phyloP scores from a whole-genome alignment of 2,797 vertebrate species.

The Poeciliopsis presidionis region DNA sequence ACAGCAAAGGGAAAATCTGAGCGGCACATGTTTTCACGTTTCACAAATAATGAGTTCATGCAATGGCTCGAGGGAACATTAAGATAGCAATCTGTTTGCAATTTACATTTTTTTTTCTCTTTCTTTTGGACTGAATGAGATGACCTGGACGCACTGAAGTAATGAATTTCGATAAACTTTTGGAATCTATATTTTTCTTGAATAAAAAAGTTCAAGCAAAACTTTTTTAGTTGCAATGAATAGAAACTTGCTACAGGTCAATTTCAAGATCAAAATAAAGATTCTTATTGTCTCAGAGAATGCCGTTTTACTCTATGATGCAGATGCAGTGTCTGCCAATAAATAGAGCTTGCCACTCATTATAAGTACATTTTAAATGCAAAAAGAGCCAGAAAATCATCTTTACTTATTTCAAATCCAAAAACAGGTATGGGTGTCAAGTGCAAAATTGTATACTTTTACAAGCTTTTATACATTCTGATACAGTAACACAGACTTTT shows the following conservation, averaged over 20 bases:
- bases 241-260: not conserved
- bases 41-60: slow-evolving; percentile 29
- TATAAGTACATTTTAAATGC: not conserved
- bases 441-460: not conserved
- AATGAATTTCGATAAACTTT: not conserved
- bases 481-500: not conserved
- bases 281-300: not conserved
- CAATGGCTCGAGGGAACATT: slow-evolving; percentile 9
- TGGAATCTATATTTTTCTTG: slow-evolving; percentile 1
- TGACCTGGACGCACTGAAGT: slow-evolving; percentile 28
- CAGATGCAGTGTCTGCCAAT: not conserved
- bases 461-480: not conserved
- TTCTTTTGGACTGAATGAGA: slow-evolving; percentile 5
- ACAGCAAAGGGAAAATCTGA: not conserved
- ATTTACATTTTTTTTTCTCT: not conserved
- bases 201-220: not conserved
- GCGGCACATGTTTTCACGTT: slow-evolving; percentile 19
- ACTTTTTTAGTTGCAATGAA: not conserved
- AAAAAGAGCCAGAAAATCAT: not conserved
- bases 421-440: not conserved
- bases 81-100: slow-evolving; percentile 18
- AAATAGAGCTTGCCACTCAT: not conserved
- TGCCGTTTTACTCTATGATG: not conserved
- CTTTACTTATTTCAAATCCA: not conserved
- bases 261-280: not conserved